Evolutionary conservation across 2,113 vertebrate species (phyloP), one percentile per base, ranked within the genome.

Genomic region (Turdus rufiventris): DNA sequence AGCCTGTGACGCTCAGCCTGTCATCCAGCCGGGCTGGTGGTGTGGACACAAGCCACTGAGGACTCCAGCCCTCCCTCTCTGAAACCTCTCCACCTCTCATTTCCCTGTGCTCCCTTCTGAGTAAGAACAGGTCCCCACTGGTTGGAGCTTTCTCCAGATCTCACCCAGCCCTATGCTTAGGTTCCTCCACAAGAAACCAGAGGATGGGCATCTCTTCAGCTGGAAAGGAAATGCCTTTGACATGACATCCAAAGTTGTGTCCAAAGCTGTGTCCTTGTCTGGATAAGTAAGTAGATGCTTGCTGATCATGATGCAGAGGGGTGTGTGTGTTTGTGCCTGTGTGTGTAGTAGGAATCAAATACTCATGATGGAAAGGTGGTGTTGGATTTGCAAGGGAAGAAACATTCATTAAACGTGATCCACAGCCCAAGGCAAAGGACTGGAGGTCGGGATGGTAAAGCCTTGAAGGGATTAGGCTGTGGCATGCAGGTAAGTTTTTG

Each of bases 401-500:
- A 66, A n/a, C 36, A 6, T 25, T 48, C 15, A 9, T 72, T 76
- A 66, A 60, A 58, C 53, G 34, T 26, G 19, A 72, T 78, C 65
- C 76, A 8, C 70, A 89, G 53, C 34, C 36, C 61, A n/a, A 82
- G 84, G 80, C 81, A 94, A 77, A 77, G 60, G 76, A 47, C 16
- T 94, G 78, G 67, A 95, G 53, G 56, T n/a, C 0, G 0, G 33
- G 62, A 62, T 63, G 58, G 33, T 24, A 57, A 24, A 68, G 16
- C 48, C 80, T 62, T 88, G 73, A 25, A 31, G 65, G 34, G 25
- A 68, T 81, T 60, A 72, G 42, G 17, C 54, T 79, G 71, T 74
- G 54, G 40, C 28, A 36, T 20, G 14, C 53, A 88, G 94, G 91
- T 95, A 89, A 95, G 87, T 71, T 79, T 88, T 63, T 88, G 51